Base-by-base conservation (phyloP, 2,888 invertebrate species). In the Blastobasis lacticolella region DNA sequence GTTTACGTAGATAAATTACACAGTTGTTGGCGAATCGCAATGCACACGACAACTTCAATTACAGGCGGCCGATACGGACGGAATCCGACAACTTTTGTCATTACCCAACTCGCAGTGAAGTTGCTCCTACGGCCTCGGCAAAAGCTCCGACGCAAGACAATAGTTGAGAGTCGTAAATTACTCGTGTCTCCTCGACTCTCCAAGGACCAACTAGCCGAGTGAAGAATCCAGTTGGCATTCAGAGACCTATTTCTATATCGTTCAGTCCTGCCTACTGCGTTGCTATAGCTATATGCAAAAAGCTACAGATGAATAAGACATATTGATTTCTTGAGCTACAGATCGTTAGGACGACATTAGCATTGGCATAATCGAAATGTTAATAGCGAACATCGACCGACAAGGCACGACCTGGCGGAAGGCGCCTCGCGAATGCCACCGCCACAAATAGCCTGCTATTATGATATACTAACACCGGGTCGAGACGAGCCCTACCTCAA, bases 401-500 rank as follows among this genome's bases (percentile, higher is more conserved):
- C 23, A 23, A 23, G 66, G 59, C 64, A 64, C 62, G 70, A 70
- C 66, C 66, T 56, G 62, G 54, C 59, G 58, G 65, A 66, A 62
- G 64, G 61, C 59, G 57, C 59, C 59, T 64, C 55, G 62, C 66
- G 73, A 76, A 73, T 69, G 67, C 63, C 68, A 69, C 63, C 66
- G 62, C 57, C 60, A 64, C 66, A 70, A 73, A 75, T 67, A 67
- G 65, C 69, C 57, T 57, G 60, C 65, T 67, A 72, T 73, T 72
- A 69, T 62, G 64, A 70, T 23, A 23, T 23, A 23, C 23, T 66
- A 71, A 68, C 67, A 64, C 61, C 58, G 56, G 63, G 61, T 61
- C 63, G 61, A 75, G 66, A 71, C 67, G 70, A 67, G 68, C 72
- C 80, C 78, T 79, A 79, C 80, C 79, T 73, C 81, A 82, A 83